phyloP scores from a whole-genome alignment of 2,797 vertebrate genomes.

The Loris lydekkerianus region DNA sequence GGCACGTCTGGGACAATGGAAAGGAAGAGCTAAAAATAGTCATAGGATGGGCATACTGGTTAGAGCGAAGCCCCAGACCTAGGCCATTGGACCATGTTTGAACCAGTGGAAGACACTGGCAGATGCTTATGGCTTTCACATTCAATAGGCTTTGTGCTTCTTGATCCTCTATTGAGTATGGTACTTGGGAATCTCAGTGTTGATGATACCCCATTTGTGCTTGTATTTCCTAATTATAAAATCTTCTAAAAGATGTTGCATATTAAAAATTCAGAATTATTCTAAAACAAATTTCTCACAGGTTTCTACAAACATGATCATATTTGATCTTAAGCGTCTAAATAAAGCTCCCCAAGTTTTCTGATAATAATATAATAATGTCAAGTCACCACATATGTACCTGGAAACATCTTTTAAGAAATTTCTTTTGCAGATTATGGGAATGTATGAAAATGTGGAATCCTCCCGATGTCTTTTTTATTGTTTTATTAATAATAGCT shows the following conservation, averaged over 20 bases:
- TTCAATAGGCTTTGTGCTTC: background rate
- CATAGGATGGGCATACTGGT: background rate
- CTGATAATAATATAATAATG: background rate
- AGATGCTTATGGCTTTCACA: background rate
- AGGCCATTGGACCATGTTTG: background rate
- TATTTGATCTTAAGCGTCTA: background rate
- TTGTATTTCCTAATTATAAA: background rate
- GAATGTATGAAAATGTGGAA: background rate
- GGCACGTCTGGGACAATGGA: background rate
- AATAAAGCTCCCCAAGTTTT: background rate
- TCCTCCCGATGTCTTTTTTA: background rate
- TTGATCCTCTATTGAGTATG: background rate
- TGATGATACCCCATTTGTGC: background rate
- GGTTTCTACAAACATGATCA: background rate
- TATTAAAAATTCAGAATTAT: background rate
- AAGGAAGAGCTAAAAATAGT: background rate
- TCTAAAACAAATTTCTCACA: background rate
- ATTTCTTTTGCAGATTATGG: background rate
- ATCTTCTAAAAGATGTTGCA: background rate
- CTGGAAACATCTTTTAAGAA: background rate
- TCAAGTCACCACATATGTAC: background rate
- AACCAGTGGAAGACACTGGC: background rate
- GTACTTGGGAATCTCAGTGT: background rate
- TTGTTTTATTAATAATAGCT: background rate
- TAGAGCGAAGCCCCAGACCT: background rate